Conservation (phyloP, 2,113 vertebrate species). For the Archilochus colubris region DNA sequence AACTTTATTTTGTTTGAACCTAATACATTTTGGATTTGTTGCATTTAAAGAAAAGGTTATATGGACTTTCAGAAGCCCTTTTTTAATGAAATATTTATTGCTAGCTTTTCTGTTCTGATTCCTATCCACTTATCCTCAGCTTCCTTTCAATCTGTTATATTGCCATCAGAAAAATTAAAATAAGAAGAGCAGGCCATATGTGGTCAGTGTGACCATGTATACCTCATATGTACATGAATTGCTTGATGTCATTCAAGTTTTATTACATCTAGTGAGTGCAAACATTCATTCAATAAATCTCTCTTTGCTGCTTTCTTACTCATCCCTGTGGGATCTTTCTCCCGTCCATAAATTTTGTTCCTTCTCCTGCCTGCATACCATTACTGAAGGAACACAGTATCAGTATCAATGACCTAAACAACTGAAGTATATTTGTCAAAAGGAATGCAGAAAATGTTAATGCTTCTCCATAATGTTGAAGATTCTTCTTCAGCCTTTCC, state of each 20-base stretch:
- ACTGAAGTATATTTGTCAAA: background rate
- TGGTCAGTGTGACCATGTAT: background rate
- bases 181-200: constrained; percentile 11
- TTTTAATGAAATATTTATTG: constrained; percentile 58
- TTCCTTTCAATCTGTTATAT: constrained; percentile 34
- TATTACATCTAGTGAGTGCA: constrained; percentile 37
- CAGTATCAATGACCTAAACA: background rate
- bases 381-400: background rate
- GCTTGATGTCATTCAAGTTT: constrained; percentile 18
- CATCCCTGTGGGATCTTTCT: constrained; percentile 1
- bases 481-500: background rate
- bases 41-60: constrained; percentile 48
- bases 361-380: background rate
- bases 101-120: constrained; percentile 42
- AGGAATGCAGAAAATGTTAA: background rate
- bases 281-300: constrained; percentile 50
- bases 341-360: background rate
- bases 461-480: background rate
- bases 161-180: constrained; percentile 51
- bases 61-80: constrained; percentile 42
- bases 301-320: background rate
- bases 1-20: constrained; percentile 41
- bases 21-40: constrained; percentile 48
- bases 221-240: constrained; percentile 10
- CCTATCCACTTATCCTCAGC: constrained; percentile 1